phyloP scores from a whole-genome alignment of 2,888 invertebrate species.

The Platycheirus rosarum region DNA sequence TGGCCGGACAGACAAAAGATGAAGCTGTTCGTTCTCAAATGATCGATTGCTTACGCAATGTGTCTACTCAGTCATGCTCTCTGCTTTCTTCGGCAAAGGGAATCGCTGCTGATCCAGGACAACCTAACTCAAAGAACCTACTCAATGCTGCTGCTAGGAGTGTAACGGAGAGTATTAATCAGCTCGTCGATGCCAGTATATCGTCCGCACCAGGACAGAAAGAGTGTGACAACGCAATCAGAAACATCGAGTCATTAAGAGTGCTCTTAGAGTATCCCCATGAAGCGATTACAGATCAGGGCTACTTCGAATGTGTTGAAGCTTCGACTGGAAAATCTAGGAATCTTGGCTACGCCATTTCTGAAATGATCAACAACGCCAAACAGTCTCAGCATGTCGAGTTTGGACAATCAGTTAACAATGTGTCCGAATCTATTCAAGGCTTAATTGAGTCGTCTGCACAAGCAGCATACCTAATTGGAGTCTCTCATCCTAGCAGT shows the following conservation, averaged over 20 bases:
- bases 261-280: conserved; percentile 92
- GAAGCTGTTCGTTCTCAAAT: conserved; percentile 90
- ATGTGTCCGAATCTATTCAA: conserved; percentile 94
- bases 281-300: conserved; percentile 93
- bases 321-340: conserved; percentile 94
- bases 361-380: conserved; percentile 96
- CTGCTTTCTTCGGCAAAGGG: conserved; percentile 94
- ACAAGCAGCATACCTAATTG: conserved; percentile 97
- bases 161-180: conserved; percentile 96
- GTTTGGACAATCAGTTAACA: conserved; percentile 92
- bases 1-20: conserved; percentile 92
- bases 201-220: conserved; percentile 97
- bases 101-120: conserved; percentile 93
- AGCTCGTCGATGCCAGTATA: conserved; percentile 88
- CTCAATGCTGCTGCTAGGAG: conserved; percentile 93
- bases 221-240: conserved; percentile 97
- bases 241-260: conserved; percentile 93
- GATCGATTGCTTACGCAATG: conserved; percentile 92
- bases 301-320: conserved; percentile 97
- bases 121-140: conserved; percentile 95
- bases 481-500: conserved; percentile 94
- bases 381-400: conserved; percentile 93
- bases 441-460: conserved; percentile 96
- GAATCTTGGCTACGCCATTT: conserved; percentile 94
- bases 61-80: conserved; percentile 93